Conservation (phyloP, 2,113 vertebrate species). For the Mugil cephalus region DNA sequence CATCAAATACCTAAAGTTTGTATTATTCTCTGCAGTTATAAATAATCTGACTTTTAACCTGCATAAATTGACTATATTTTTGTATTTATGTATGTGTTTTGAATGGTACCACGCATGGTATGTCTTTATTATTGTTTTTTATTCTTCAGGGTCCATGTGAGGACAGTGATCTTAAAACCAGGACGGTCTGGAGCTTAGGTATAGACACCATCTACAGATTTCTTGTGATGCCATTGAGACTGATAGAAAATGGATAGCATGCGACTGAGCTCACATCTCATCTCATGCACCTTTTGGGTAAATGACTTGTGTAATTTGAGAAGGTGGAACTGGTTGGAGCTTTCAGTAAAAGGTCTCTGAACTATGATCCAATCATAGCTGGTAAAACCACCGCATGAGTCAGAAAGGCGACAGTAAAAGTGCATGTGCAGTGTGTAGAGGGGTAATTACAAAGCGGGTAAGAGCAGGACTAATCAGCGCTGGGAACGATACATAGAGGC, state of each 20-base stretch:
- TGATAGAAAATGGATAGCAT: constrained; percentile 36
- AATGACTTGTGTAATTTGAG: constrained; percentile 49
- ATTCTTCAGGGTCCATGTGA: neutral
- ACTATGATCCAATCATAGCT: constrained; percentile 17
- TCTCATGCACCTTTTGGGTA: constrained; percentile 30
- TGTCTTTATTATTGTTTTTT: neutral
- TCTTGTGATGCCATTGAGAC: constrained; percentile 14
- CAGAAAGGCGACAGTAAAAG: constrained; percentile 19
- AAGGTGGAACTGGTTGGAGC: constrained; percentile 18
- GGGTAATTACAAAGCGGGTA: constrained; percentile 15
- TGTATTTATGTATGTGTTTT: neutral
- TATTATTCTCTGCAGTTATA: no score
- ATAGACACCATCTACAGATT: constrained; percentile 10
- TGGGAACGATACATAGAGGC: neutral
- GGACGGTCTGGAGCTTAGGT: neutral
- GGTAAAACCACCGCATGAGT: neutral
- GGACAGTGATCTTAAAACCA: neutral
- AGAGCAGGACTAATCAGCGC: constrained; percentile 25
- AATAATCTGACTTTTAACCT: neutral
- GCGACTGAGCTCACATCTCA: constrained; percentile 25
- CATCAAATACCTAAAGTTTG: no score
- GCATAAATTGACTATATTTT: neutral
- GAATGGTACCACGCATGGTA: neutral
- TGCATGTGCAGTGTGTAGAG: neutral
- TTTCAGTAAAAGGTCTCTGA: constrained; percentile 23